Base-by-base conservation (phyloP, 2,888 invertebrate genomes). In the Steinernema scapterisci region DNA sequence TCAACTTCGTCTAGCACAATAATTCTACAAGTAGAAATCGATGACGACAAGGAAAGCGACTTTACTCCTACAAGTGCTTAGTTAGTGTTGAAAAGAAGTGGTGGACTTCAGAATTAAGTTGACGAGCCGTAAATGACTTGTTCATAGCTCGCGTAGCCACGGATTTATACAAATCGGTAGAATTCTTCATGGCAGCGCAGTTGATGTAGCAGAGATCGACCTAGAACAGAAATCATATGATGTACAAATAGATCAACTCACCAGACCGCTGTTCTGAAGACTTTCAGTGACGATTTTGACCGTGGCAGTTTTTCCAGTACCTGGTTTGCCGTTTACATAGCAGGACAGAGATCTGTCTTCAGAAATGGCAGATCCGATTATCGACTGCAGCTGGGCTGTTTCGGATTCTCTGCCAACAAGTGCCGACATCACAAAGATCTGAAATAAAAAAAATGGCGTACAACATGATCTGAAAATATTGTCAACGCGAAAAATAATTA, bases 301-400 rank as follows among this genome's bases (percentile, higher is more conserved):
- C 16, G 85, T 84, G 0, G 83, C 85, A 0, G 85, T 85, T 77
- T 85, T 85, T 16, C 85, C 97, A 0, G 97, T 97, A 5, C 97
- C 99, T 0, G 97, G 97, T 27, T 95, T 94, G 0, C 97, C 97
- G 48, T 95, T 96, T 52, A 99, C 92, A 88, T 97, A 99, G 73
- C 97, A 87, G 21, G 95, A 94, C 0, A 92, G 93, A 0, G 95
- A 92, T 44, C 90, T 90, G 80, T 91, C 90, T 0, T 90, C 90
- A 1, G 91, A 88, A 74, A 95, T 88, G 88, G 93, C 92, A 11
- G 90, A 89, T 16, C 88, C 88, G 71, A 97, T 90, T 88, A 31
- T 27, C 16, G 31, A 31, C 1, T 7, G 63, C 27, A 63, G 19
- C 31, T 31, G 23, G 16, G 63, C 38, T 9, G 63, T 63, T 63